Evolutionary conservation across 2,113 vertebrate genomes (phyloP).

Genomic region (Pteropus alecto): DNA sequence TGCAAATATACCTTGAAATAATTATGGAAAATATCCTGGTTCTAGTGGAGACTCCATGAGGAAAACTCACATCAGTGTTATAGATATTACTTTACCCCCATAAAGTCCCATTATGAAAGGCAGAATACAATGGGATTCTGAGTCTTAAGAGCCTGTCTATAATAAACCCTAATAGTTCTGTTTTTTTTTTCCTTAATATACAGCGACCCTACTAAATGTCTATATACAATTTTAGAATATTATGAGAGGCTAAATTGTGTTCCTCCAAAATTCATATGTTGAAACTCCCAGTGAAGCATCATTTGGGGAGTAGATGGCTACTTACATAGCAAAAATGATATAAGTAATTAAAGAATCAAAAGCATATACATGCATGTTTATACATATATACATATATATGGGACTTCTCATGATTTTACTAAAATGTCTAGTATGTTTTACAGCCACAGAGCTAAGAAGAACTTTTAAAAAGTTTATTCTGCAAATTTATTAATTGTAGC

Average conservation of each 20-base stretch:
- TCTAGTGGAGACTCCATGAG: neutral
- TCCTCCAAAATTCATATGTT: neutral
- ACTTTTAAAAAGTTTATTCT: neutral
- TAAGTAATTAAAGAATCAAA: neutral
- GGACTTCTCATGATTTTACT: neutral
- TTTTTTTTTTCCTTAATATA: neutral
- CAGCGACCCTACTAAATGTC: neutral
- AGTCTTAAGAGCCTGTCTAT: neutral
- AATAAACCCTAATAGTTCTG: neutral
- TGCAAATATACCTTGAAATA: neutral
- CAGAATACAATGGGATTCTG: neutral
- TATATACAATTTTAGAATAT: neutral
- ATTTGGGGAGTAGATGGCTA: neutral
- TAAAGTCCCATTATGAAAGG: neutral
- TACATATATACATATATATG: neutral
- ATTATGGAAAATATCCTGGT: neutral
- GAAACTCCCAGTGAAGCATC: neutral
- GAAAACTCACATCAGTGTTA: neutral
- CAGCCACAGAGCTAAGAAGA: neutral
- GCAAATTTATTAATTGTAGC: neutral
- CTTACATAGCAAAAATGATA: neutral
- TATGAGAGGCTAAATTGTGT: neutral
- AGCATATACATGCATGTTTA: too few relatives aligned
- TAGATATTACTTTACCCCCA: neutral
- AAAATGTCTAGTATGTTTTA: neutral